Percentiles rank a stretch among this genome's conserved stretches.
phyloP scores from a whole-genome alignment of 64 coral and sea anemone genomes.

The Anthopleura sola region DNA sequence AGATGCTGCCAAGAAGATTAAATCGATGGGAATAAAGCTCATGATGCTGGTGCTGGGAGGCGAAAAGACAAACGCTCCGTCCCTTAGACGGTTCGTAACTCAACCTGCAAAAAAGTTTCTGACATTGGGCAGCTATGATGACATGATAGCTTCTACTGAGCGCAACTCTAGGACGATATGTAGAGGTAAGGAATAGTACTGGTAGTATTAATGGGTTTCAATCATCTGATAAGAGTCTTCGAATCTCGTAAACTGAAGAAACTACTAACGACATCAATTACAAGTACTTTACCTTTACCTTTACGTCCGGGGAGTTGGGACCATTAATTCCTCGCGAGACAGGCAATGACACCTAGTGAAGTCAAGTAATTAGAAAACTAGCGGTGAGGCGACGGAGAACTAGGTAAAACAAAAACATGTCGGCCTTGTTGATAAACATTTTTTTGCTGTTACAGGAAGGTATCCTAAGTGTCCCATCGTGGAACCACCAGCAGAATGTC shows the following conservation, averaged over 20 bases:
- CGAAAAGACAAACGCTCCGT: background rate
- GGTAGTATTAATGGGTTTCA: too few relatives aligned
- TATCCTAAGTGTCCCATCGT: slow-evolving; percentile 37
- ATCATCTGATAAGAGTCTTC: too few relatives aligned
- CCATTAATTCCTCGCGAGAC: too few relatives aligned
- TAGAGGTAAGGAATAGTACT: slow-evolving; percentile 6
- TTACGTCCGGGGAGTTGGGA: too few relatives aligned
- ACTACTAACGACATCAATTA: too few relatives aligned
- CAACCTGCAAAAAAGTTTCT: slow-evolving; percentile 36
- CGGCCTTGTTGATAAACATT: background rate
- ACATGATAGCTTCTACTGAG: slow-evolving; percentile 22
- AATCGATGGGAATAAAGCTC: slow-evolving; percentile 35
- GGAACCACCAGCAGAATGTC: background rate
- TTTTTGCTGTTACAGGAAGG: slow-evolving; percentile 1
- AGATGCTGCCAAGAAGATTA: slow-evolving; percentile 31
- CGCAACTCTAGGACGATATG: background rate
- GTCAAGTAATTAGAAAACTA: too few relatives aligned
- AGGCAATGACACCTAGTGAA: too few relatives aligned
- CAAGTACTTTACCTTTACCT: too few relatives aligned
- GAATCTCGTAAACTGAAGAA: too few relatives aligned
- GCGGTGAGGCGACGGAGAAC: too few relatives aligned
- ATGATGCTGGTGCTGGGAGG: slow-evolving; percentile 32
- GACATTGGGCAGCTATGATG: background rate
- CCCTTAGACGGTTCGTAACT: background rate
- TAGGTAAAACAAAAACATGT: too few relatives aligned